These are phyloP conservation scores for Cyanoderma ruficeps DNA, from an alignment of 2,113 vertebrate species.

Conservation along the genomic window DNA sequence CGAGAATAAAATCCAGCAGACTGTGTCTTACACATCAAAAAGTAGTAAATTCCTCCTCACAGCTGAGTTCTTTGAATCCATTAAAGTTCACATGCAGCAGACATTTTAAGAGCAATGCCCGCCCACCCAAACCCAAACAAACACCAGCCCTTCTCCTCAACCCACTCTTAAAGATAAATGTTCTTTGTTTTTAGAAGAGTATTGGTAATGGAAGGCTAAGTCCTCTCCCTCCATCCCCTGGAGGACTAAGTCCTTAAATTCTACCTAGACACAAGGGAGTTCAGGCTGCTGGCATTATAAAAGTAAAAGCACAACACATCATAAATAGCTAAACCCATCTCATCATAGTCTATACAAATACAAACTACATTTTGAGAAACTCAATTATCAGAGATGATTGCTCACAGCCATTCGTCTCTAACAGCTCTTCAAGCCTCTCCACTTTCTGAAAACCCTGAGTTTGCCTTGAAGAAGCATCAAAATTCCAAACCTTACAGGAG, in stretches of 20 bases:
- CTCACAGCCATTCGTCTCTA: background rate
- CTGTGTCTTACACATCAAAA: background rate
- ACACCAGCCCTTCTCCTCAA: background rate
- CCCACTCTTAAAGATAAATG: background rate
- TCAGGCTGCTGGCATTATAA: background rate
- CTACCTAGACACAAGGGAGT: background rate
- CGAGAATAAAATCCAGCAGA: background rate
- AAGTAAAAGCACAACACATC: background rate
- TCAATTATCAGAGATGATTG: background rate
- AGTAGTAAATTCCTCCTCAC: background rate
- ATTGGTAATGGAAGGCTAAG: background rate
- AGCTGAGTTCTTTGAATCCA: background rate
- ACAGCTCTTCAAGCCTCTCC: background rate
- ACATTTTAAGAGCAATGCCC: background rate
- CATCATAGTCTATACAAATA: background rate
- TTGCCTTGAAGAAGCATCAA: background rate
- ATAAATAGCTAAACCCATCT: background rate
- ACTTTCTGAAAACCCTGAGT: background rate
- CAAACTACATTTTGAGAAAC: background rate
- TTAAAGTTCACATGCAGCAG: background rate
- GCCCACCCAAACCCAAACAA: background rate
- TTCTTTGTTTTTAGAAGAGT: background rate
- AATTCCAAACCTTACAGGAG: background rate
- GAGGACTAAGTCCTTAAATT: background rate
- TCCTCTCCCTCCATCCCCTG: too few relatives aligned